phyloP scores from a whole-genome alignment of 1,140 invertebrate species.

The Drosophila parvula region DNA sequence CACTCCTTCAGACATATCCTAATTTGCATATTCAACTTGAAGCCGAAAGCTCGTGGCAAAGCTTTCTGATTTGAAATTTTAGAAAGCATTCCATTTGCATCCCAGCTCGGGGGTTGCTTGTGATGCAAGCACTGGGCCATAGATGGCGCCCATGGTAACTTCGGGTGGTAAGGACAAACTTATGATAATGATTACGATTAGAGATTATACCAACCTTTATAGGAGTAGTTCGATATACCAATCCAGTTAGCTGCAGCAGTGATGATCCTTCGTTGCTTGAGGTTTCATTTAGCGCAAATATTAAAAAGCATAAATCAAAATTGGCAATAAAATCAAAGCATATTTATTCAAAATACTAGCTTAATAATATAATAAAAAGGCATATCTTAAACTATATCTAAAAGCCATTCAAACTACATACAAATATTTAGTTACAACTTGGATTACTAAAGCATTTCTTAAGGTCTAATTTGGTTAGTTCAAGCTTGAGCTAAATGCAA shows the following conservation, averaged over 20 bases:
- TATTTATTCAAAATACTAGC: slow-evolving; percentile 61
- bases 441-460: slow-evolving; percentile 64
- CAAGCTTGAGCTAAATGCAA: slow-evolving; percentile 52
- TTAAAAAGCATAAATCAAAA: slow-evolving; percentile 54
- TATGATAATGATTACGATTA: slow-evolving; percentile 9
- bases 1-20: slow-evolving; percentile 37
- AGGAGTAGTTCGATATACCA: background rate
- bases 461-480: slow-evolving; percentile 61
- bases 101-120: slow-evolving; percentile 28
- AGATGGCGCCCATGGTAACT: slow-evolving; percentile 52
- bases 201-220: slow-evolving; percentile 30
- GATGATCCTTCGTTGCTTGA: background rate
- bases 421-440: slow-evolving; percentile 18
- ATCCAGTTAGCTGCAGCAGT: background rate
- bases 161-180: background rate
- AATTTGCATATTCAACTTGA: slow-evolving; percentile 33
- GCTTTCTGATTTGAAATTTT: slow-evolving; percentile 76
- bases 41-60: slow-evolving; percentile 45
- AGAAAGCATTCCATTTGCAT: slow-evolving; percentile 60
- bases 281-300: slow-evolving; percentile 24
- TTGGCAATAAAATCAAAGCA: slow-evolving; percentile 48
- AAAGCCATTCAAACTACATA: slow-evolving; percentile 58
- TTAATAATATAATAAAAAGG: slow-evolving; percentile 16
- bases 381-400: slow-evolving; percentile 38
- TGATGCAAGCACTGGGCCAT: slow-evolving; percentile 23